These are phyloP conservation scores for Mya arenaria DNA, from an alignment of 1,140 invertebrate genomes.

Conservation along the genomic window DNA sequence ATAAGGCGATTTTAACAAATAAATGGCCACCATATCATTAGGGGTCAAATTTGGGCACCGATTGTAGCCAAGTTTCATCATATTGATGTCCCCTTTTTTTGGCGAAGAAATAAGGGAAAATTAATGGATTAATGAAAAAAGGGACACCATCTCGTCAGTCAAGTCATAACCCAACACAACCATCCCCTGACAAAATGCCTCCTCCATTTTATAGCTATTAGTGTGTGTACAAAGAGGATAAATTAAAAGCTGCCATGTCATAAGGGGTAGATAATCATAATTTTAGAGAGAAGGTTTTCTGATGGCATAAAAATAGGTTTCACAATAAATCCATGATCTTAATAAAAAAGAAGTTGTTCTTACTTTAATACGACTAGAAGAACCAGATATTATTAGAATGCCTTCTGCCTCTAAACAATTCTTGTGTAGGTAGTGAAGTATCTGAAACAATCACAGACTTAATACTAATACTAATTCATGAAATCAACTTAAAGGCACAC, in stretches of 20 bases:
- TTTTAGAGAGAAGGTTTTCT: neutral
- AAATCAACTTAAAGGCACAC: neutral
- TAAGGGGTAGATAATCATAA: neutral
- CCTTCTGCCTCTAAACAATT: constrained; percentile 78
- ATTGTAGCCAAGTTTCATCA: too few relatives aligned
- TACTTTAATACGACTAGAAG: constrained; percentile 77
- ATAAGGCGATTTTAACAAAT: too few relatives aligned
- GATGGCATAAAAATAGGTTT: neutral
- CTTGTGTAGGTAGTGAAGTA: constrained; percentile 75
- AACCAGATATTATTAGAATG: constrained; percentile 78
- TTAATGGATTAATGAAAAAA: too few relatives aligned
- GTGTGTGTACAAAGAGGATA: neutral
- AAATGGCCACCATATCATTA: constrained; percentile 78
- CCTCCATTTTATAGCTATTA: constrained; percentile 72
- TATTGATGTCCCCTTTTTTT: too few relatives aligned
- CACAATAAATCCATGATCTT: neutral
- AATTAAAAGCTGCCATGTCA: neutral
- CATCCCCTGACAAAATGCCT: constrained; percentile 75
- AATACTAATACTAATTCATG: neutral
- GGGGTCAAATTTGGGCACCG: too few relatives aligned
- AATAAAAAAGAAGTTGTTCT: neutral
- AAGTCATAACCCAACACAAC: constrained; percentile 85
- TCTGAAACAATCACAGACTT: constrained; percentile 61
- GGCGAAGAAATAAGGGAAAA: constrained; percentile 75
- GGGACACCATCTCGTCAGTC: constrained; percentile 81